These are phyloP conservation scores for Nesogale talazaci DNA, from an alignment of 2,113 vertebrate species.

Conservation along the genomic window DNA sequence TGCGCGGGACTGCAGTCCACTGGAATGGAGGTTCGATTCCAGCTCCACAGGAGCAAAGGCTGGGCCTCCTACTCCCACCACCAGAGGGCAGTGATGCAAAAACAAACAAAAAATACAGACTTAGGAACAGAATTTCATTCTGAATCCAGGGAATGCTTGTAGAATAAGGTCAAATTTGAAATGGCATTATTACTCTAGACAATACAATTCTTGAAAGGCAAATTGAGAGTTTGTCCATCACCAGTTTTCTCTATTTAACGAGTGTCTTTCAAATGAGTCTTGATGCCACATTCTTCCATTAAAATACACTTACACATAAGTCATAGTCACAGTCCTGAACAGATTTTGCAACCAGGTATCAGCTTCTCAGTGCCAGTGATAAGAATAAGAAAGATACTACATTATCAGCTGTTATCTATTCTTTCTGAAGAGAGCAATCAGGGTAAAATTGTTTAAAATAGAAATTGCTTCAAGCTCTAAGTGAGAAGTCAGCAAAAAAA, in stretches of 20 bases:
- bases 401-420: background rate
- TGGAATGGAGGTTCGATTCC: too few relatives aligned
- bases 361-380: background rate
- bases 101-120: background rate
- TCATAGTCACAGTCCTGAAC: background rate
- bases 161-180: conserved; percentile 46
- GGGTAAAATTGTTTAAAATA: background rate
- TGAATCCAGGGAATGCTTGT: background rate
- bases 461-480: conserved; percentile 35
- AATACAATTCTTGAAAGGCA: conserved; percentile 55
- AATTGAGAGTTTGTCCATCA: background rate
- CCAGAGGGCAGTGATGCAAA: too few relatives aligned
- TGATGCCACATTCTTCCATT: background rate
- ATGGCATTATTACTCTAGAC: background rate
- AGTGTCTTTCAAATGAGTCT: background rate
- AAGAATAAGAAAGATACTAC: background rate
- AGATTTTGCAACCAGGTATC: background rate
- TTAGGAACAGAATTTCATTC: background rate
- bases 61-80: too few relatives aligned
- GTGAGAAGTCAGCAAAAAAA: background rate
- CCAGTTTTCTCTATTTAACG: background rate
- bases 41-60: too few relatives aligned
- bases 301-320: background rate
- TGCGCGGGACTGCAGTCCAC: too few relatives aligned
- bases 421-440: conserved; percentile 4